phyloP scores from a whole-genome alignment of 1,140 invertebrate species.

The Tigriopus japonicus region DNA sequence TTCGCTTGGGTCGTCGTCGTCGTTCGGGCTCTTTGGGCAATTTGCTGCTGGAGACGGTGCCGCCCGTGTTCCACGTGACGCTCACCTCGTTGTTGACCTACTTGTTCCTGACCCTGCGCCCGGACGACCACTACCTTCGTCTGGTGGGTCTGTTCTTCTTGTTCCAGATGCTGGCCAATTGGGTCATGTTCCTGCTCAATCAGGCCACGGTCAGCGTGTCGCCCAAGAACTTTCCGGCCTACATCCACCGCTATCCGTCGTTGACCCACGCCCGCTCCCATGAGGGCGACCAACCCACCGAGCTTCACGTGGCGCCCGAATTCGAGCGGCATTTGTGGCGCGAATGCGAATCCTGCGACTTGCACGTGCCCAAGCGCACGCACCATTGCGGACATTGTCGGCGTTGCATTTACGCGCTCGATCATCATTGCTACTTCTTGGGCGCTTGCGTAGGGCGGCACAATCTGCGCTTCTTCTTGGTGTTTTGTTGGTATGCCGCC shows the following conservation, averaged over 20 bases:
- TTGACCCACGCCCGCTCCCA: background rate
- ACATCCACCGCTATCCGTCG: background rate
- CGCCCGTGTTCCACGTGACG: background rate
- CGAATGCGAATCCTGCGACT: background rate
- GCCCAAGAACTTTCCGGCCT: background rate
- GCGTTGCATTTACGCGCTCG: background rate
- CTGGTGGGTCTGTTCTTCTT: background rate
- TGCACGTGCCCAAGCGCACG: background rate
- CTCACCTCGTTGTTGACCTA: background rate
- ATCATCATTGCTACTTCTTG: slow-evolving; percentile 5
- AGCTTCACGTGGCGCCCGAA: background rate
- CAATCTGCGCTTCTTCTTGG: background rate
- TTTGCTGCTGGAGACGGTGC: background rate
- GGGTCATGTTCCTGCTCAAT: background rate
- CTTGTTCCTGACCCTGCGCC: background rate
- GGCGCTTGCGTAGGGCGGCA: background rate
- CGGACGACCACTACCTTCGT: background rate
- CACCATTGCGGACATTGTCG: background rate
- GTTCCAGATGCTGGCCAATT: background rate
- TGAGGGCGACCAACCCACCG: background rate
- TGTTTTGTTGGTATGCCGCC: background rate
- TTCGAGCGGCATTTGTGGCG: background rate
- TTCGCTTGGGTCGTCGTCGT: background rate
- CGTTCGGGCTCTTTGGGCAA: background rate
- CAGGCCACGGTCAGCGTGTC: background rate